Evolutionary conservation across 2,797 vertebrate genomes (phyloP), one percentile per base, ranked within the genome.

Genomic region (Eleutherodactylus coqui): DNA sequence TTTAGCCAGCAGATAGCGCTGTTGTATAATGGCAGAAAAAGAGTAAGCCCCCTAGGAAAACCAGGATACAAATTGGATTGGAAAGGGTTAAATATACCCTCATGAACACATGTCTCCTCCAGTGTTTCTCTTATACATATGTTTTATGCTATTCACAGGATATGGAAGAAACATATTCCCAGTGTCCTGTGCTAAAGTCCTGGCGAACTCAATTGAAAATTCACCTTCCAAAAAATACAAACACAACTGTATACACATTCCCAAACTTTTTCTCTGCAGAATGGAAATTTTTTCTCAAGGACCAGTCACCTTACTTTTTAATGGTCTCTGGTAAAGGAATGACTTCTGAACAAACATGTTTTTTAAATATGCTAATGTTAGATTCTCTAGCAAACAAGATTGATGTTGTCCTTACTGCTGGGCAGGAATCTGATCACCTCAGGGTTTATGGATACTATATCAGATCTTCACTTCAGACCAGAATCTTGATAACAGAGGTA

Each of bases 241-340:
- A 78, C 17, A 60, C 88, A 69, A 72, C 85, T 27, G 85, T 92
- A 10, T 75, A 49, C 34, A 91, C 64, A 3, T 92, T 91, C 89
- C 79, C 88, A 36, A 89, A 88, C 27, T 93, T 90, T 75, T 87
- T 89, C 3, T 90, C 90, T 60, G 0, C 17, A 9, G 86, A 88
- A 4, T 92, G 92, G 93, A 27, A 55, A 51, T 4, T 0, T 17
- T 91, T 90, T 79, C 43, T 93, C 79, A 1, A 69, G 41, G 49
- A 89, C 1, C 86, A 53, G 45, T 84, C 77, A 38, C 93, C 91
- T 0, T 92, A 92, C 89, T 93, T 93, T 80, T 60, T 92, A 73
- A 85, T 92, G 41, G 78, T 91, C 69, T 88, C 89, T 19, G 92
- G 93, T n/a, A 87, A 89, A 88, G 92, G 91, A 58, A 29, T 90